Evolutionary conservation across 2,797 vertebrate species (phyloP).

Genomic region (Enteromius mattozi): DNA sequence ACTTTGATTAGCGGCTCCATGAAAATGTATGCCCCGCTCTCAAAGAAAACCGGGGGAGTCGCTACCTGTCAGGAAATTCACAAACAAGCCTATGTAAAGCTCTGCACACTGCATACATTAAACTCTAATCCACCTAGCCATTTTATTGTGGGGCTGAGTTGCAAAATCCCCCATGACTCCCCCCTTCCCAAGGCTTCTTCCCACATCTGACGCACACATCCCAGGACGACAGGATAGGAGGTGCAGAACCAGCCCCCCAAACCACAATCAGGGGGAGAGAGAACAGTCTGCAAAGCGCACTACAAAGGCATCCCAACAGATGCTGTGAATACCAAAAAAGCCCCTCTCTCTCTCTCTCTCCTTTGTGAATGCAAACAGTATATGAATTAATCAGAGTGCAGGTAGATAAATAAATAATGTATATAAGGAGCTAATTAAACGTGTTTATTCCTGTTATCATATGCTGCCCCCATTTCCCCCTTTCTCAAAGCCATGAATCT

Average conservation of each 20-base stretch:
- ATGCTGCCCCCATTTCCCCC: constrained; percentile 90
- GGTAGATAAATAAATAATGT: constrained; percentile 88
- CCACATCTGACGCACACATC: constrained; percentile 67
- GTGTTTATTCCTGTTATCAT: constrained; percentile 96
- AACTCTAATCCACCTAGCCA: constrained; percentile 74
- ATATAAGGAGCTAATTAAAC: constrained; percentile 92
- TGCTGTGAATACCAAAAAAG: constrained; percentile 81
- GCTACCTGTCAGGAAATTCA: constrained; percentile 81
- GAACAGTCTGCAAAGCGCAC: constrained; percentile 65
- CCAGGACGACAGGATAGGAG: constrained; percentile 70
- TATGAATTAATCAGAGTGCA: constrained; percentile 83
- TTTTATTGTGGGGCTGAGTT: constrained; percentile 69
- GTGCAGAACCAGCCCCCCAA: constrained; percentile 56
- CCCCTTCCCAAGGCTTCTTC: constrained; percentile 60
- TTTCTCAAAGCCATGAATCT: constrained; percentile 94
- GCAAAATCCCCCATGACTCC: constrained; percentile 72
- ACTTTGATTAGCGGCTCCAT: constrained; percentile 81
- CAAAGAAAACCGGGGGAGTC: constrained; percentile 81
- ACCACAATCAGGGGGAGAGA: constrained; percentile 60
- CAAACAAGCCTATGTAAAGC: constrained; percentile 81
- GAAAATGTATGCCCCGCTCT: constrained; percentile 79
- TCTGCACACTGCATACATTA: constrained; percentile 79
- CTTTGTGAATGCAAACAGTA: constrained; percentile 71
- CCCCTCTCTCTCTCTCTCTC: constrained; percentile 52
- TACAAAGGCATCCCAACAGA: constrained; percentile 82